Conservation (phyloP, 2,797 vertebrate species). For the Trichosurus vulpecula region DNA sequence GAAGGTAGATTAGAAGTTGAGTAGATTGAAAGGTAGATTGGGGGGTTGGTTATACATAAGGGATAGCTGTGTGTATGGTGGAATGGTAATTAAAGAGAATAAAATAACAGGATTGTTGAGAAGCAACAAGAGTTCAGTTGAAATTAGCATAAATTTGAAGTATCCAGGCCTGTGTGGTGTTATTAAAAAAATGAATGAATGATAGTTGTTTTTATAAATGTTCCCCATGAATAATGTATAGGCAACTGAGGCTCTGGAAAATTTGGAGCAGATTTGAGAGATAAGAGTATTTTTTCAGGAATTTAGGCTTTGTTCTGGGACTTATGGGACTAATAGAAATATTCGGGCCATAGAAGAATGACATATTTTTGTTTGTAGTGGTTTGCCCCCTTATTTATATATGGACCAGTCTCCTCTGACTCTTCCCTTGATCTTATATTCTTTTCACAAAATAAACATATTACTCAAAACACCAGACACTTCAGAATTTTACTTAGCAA, state of each 20-base stretch:
- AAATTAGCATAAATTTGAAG: slow-evolving; percentile 47
- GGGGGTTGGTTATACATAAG: slow-evolving; percentile 61
- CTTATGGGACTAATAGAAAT: slow-evolving; percentile 56
- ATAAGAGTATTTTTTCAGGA: slow-evolving; percentile 72
- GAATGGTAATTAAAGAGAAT: slow-evolving; percentile 48
- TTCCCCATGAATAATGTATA: slow-evolving; percentile 46
- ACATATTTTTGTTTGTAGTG: slow-evolving; percentile 46
- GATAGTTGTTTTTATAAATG: slow-evolving; percentile 28
- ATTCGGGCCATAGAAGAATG: slow-evolving; percentile 48
- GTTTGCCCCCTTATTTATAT: slow-evolving; percentile 50
- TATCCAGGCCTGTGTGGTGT: background rate
- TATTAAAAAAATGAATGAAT: background rate
- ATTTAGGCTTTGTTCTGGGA: slow-evolving; percentile 57
- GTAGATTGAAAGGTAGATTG: slow-evolving; percentile 41
- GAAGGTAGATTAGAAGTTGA: background rate
- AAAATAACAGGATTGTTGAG: slow-evolving; percentile 33
- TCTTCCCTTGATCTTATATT: slow-evolving; percentile 60
- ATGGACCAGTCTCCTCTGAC: slow-evolving; percentile 36
- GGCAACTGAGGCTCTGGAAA: slow-evolving; percentile 60
- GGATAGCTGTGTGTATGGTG: slow-evolving; percentile 64
- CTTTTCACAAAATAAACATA: slow-evolving; percentile 60
- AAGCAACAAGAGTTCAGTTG: slow-evolving; percentile 24
- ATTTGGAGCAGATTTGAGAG: slow-evolving; percentile 61
- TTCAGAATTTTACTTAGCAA: slow-evolving; percentile 60
- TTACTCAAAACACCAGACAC: slow-evolving; percentile 60